These are phyloP conservation scores for Drosophila athabasca DNA, from an alignment of 1,140 invertebrate genomes.

Conservation along the genomic window DNA sequence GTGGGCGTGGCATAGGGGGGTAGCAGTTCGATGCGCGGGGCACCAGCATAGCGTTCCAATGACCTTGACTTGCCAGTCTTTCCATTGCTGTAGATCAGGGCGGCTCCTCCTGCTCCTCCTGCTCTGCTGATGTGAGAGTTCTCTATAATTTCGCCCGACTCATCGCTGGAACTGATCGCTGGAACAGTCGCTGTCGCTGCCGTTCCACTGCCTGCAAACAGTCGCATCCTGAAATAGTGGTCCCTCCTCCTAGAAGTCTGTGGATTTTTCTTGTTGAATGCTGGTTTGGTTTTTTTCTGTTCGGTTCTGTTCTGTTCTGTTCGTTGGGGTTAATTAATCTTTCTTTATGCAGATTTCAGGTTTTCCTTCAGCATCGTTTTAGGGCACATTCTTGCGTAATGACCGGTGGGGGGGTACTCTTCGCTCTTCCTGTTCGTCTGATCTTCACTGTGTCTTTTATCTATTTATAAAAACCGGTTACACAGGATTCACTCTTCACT, in stretches of 20 bases:
- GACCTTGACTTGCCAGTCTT: conserved; percentile 75
- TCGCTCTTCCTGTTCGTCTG: conserved; percentile 14
- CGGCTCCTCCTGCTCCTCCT: conserved; percentile 8
- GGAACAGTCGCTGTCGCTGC: conserved; percentile 27
- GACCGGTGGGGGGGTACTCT: conserved; percentile 48
- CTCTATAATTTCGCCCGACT: conserved; percentile 68
- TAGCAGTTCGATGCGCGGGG: conserved; percentile 58
- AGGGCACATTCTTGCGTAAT: conserved; percentile 82
- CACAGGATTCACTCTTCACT: conserved; percentile 55
- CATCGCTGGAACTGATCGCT: conserved; percentile 59
- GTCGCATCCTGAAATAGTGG: conserved; percentile 39
- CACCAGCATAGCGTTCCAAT: conserved; percentile 76
- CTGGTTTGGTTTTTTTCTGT: not conserved
- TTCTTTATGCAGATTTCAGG: conserved; percentile 76
- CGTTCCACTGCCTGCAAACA: conserved; percentile 43
- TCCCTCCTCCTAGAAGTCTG: not conserved
- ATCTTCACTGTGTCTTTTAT: conserved; percentile 20
- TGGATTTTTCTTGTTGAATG: conserved; percentile 16
- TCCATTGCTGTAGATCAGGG: conserved; percentile 48
- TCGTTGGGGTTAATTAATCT: conserved; percentile 70
- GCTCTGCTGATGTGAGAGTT: conserved; percentile 53
- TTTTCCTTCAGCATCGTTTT: conserved; percentile 77
- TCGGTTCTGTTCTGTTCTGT: not conserved
- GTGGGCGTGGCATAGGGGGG: conserved; percentile 74
- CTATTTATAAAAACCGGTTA: conserved; percentile 71